These are phyloP conservation scores for Urocolius indicus DNA, from an alignment of 2,113 vertebrate genomes.

Conservation along the genomic window DNA sequence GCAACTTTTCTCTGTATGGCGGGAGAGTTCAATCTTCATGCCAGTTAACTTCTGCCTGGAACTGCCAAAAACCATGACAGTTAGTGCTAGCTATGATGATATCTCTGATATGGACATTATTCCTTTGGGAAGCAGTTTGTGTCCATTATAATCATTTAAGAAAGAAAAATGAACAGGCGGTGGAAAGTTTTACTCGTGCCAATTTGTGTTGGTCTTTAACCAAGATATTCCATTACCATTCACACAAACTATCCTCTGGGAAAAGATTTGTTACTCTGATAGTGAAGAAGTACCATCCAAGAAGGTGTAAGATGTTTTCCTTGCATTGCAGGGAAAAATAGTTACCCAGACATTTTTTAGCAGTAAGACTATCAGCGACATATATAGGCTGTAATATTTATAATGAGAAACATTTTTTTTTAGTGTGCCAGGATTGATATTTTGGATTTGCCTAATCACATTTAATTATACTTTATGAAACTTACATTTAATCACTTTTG, in stretches of 20 bases:
- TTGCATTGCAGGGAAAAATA: background rate
- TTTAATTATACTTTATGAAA: background rate
- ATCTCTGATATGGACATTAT: background rate
- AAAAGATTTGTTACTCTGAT: background rate
- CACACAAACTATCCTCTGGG: background rate
- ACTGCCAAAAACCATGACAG: background rate
- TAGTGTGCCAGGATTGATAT: background rate
- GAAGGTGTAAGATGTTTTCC: background rate
- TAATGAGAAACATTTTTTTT: background rate
- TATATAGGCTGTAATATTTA: background rate
- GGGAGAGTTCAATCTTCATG: background rate
- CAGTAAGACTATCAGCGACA: background rate
- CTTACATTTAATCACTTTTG: background rate
- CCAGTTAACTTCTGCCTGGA: background rate
- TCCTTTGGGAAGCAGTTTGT: background rate
- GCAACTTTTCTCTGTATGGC: background rate
- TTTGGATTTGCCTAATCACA: background rate
- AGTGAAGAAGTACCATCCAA: background rate
- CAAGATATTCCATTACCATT: background rate
- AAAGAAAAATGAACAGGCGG: slow-evolving; percentile 1
- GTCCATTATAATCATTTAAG: background rate
- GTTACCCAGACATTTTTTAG: background rate
- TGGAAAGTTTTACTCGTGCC: background rate
- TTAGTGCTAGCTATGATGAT: background rate
- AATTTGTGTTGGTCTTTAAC: background rate